Base-by-base conservation (phyloP, 1,140 invertebrate species). In the Sweltsa coloradensis region DNA sequence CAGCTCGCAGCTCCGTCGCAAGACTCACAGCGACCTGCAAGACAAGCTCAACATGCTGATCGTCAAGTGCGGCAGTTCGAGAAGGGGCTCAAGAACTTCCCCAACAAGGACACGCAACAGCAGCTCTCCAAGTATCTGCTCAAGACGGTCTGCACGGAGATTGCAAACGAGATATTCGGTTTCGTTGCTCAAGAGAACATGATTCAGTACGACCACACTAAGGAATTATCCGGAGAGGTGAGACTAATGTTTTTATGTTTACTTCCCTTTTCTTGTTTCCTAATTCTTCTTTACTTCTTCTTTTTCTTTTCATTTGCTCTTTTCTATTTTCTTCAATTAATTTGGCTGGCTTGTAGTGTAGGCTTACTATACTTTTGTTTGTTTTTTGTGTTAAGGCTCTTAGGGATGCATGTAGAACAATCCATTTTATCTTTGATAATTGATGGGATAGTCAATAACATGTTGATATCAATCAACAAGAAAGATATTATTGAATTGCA, bases 21-120 rank as follows among this genome's bases (percentile, higher is more conserved):
- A 89, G 63, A 83, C 79, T 1, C 83, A 87, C 57, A 76, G 75
- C 18, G 81, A 86, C 34, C 61, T 89, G 22, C 84, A 90, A 66
- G 85, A 94, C 48, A 84, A 83, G 59, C 64, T 94, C 1, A 85
- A 86, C 60, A 70, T 76, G 16, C 61, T 90, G 9, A 68, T 81
- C 14, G 74, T 75, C 39, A 88, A 91, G 78, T 90, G 24, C 74
- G 78, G 51, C 65, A 92, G 16, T 94, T 88, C 68, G 84, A 92
- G 46, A 93, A 90, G 65, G 88, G 85, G 4, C 67, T 91, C 0
- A 90, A 88, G 61, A 62, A 70, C 36, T 71, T 78, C 56, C 70
- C 21, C 50, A 55, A 50, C 61, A 67, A 51, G 61, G 76, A 70
- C 62, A 78, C 71, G 37, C 64, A 74, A 36, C 81, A 89, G 60